Percentiles rank a stretch among this genome's conserved stretches.
Conservation (phyloP, 2,797 vertebrate genomes). For the Lutjanus campechanus region DNA sequence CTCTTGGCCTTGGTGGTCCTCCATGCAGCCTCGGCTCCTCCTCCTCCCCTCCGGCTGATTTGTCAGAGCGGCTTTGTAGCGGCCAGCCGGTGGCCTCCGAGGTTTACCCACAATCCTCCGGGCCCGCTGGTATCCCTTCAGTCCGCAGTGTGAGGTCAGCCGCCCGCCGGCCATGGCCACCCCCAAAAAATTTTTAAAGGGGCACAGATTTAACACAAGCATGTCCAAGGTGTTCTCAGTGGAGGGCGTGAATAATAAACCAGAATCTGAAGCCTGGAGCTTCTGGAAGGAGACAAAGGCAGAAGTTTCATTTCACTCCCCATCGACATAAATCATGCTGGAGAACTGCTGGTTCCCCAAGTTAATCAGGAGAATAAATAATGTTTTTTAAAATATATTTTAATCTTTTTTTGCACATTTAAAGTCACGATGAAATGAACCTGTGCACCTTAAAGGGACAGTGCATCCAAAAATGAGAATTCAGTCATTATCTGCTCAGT, state of each 20-base stretch:
- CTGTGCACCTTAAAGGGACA: too few relatives aligned
- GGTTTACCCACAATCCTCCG: slow-evolving; percentile 64
- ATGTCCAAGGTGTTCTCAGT: slow-evolving; percentile 41
- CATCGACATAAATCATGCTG: not conserved
- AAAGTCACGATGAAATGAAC: too few relatives aligned
- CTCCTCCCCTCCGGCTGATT: slow-evolving; percentile 64
- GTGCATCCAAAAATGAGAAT: too few relatives aligned
- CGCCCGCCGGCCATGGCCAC: slow-evolving; percentile 61
- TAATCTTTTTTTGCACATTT: not conserved
- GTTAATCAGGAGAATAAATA: not conserved
- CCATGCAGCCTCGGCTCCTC: slow-evolving; percentile 43
- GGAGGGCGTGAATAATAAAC: slow-evolving; percentile 45
- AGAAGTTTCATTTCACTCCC: slow-evolving; percentile 26
- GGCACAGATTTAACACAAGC: slow-evolving; percentile 48
- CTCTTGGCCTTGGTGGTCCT: slow-evolving; percentile 50
- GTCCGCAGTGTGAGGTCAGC: slow-evolving; percentile 66
- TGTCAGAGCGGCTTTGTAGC: slow-evolving; percentile 68
- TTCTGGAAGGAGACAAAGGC: slow-evolving; percentile 31
- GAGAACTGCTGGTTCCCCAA: not conserved
- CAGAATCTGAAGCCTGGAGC: slow-evolving; percentile 33
- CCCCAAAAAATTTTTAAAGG: slow-evolving; percentile 42
- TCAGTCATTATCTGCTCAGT: too few relatives aligned
- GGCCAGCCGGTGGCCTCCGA: slow-evolving; percentile 40
- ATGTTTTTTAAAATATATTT: not conserved
- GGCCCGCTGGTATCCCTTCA: slow-evolving; percentile 45